Conservation (phyloP, 2,888 invertebrate genomes). For the Drosophila kambysellisi region DNA sequence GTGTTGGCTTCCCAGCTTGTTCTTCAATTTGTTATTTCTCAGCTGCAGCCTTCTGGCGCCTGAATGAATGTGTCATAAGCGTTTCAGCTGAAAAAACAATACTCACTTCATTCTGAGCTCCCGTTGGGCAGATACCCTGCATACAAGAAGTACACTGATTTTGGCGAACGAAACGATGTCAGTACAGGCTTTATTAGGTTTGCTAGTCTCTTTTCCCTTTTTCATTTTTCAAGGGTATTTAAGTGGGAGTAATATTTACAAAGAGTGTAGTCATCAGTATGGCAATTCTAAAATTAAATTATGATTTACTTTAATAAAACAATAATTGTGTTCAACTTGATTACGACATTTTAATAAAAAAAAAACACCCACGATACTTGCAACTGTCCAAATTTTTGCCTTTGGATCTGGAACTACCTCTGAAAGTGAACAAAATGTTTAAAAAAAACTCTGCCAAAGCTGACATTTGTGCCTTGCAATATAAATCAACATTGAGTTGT, state of each 20-base stretch:
- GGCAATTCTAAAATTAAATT: not conserved
- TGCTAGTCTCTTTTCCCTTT: not conserved
- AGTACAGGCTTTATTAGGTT: not conserved
- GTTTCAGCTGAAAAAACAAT: slow-evolving; percentile 40
- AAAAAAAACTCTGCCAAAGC: slow-evolving; percentile 39
- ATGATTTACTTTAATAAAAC: not conserved
- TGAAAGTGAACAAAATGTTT: slow-evolving; percentile 19
- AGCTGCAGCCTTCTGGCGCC: slow-evolving; percentile 44
- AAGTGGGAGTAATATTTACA: not conserved
- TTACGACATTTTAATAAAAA: not conserved
- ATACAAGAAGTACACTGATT: not conserved
- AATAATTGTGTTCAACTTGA: not conserved
- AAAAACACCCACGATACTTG: not conserved
- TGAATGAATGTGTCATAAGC: slow-evolving; percentile 63
- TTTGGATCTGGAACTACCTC: slow-evolving; percentile 19
- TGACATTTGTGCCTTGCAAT: slow-evolving; percentile 51
- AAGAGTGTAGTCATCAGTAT: too few species aligned
- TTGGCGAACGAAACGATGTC: not conserved
- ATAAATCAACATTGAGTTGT: slow-evolving; percentile 46
- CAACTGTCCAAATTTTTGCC: slow-evolving; percentile 22
- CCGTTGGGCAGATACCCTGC: not conserved
- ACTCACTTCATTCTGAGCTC: not conserved
- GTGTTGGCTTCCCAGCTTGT: slow-evolving; percentile 37
- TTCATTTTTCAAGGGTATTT: not conserved
- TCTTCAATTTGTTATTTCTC: slow-evolving; percentile 54